phyloP scores from a whole-genome alignment of 35 echinoderm and acorn worm species.

The Lytechinus pictus region DNA sequence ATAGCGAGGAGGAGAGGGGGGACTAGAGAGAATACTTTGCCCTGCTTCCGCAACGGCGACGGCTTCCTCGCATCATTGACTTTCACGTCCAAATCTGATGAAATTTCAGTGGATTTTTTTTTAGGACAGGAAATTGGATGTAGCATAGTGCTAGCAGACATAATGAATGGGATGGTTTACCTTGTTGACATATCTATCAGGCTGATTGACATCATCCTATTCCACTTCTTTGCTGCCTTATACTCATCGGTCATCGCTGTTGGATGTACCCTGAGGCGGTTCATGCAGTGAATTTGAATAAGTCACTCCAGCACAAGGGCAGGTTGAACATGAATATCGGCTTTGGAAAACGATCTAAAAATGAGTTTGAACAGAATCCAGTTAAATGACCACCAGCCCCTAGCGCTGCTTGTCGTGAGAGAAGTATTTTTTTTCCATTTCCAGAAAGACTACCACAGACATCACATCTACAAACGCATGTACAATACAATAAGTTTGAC shows the following conservation, averaged over 20 bases:
- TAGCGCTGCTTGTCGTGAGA: too few species aligned
- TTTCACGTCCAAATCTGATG: not conserved
- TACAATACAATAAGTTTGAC: too few species aligned
- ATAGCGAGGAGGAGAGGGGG: not conserved
- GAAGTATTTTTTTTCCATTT: too few species aligned
- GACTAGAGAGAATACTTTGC: not conserved
- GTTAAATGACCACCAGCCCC: too few species aligned
- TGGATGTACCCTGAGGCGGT: not conserved
- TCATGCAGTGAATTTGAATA: not conserved
- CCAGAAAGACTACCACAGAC: too few species aligned
- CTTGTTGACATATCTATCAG: not conserved
- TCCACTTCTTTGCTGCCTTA: not conserved
- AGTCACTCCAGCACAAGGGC: not conserved
- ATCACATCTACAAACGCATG: too few species aligned
- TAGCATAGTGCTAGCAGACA: not conserved
- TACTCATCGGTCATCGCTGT: not conserved
- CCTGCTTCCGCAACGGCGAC: not conserved
- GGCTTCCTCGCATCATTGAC: not conserved
- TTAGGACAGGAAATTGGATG: slow-evolving; percentile 9
- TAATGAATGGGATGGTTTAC: slow-evolving; percentile 4
- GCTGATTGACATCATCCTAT: not conserved
- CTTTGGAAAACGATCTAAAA: too few species aligned
- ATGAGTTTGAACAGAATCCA: too few species aligned
- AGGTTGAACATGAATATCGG: not conserved
- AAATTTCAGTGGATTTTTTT: not conserved